Base-by-base conservation (phyloP, 2,797 vertebrate species). In the Tachyglossus aculeatus region DNA sequence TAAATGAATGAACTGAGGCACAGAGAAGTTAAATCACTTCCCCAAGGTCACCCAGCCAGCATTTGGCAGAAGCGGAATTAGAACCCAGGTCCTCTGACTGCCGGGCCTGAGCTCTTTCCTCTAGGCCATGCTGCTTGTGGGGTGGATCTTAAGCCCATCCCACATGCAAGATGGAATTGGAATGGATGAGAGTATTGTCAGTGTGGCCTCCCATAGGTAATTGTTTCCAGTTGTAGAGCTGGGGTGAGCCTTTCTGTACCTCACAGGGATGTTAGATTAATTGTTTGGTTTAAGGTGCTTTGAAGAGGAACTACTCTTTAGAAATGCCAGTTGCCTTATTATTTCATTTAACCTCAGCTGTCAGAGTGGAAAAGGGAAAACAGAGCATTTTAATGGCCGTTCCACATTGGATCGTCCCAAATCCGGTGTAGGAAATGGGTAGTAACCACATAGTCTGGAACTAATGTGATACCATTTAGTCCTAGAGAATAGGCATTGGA, bases 301-400 rank as follows among this genome's bases (percentile, higher is more conserved):
- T 75, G 65, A 74, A 68, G 38, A 68, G 15, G 22, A 44, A 70
- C 39, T 40, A 18, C 27, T 53, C 51, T 73, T 53, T 43, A 50
- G 33, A 60, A 50, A 39, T 67, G 52, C 37, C 51, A 22, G 57
- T 51, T 34, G 41, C 36, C 32, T 50, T 25, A 24, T 32, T 61
- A 22, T 75, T 60, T 54, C 53, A 31, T 36, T 55, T 69, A 33
- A 40, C 22, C 32, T 75, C 39, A 5, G 50, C 55, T 36, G 33
- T 43, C 36, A 53, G 58, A 24, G 24, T 34, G 53, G 63, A 25
- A 27, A 31, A 58, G 36, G 55, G 27, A 48, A 37, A 70, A 56
- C 44, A 32, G 50, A 48, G 36, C 21, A 25, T 21, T 52, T 18
- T 7, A 7, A 3, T 37, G 64, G 31, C 24, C 38, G n/a, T n/a